phyloP scores from a whole-genome alignment of 2,797 vertebrate genomes.

The Basileuterus tristriatus region DNA sequence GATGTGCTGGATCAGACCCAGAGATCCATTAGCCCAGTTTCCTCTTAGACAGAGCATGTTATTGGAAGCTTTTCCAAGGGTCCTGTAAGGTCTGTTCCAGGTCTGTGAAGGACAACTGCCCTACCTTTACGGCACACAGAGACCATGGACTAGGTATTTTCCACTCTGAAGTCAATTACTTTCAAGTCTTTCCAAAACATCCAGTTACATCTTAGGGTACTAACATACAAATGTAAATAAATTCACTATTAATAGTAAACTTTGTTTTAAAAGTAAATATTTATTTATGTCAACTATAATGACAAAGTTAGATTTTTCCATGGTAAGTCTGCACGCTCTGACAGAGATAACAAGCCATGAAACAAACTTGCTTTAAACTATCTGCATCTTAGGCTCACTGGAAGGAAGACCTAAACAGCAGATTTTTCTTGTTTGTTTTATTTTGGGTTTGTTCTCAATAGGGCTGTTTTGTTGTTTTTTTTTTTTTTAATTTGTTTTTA shows the following conservation, averaged over 20 bases:
- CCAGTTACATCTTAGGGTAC: background rate
- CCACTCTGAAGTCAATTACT: background rate
- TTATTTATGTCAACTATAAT: background rate
- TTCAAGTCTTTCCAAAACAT: conserved; percentile 5
- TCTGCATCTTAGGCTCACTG: background rate
- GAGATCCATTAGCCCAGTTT: conserved; percentile 36
- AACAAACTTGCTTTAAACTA: background rate
- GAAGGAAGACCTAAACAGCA: conserved; percentile 1
- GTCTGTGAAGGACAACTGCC: background rate
- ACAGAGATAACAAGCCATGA: background rate
- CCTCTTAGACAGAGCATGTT: background rate
- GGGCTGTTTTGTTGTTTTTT: accelerated
- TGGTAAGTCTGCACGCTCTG: background rate
- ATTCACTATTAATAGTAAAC: conserved; percentile 16
- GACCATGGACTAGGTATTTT: background rate
- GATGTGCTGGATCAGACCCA: conserved; percentile 23
- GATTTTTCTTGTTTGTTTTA: background rate
- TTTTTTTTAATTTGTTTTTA: conserved; percentile 49
- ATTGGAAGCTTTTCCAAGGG: background rate
- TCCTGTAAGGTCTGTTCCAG: background rate
- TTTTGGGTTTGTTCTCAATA: background rate
- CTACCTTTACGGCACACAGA: background rate
- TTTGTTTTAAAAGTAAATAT: conserved; percentile 4
- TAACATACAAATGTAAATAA: background rate
- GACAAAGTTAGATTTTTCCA: conserved; percentile 11